These are phyloP conservation scores for Dolomedes plantarius DNA, from an alignment of 2,888 invertebrate species.

Conservation along the genomic window DNA sequence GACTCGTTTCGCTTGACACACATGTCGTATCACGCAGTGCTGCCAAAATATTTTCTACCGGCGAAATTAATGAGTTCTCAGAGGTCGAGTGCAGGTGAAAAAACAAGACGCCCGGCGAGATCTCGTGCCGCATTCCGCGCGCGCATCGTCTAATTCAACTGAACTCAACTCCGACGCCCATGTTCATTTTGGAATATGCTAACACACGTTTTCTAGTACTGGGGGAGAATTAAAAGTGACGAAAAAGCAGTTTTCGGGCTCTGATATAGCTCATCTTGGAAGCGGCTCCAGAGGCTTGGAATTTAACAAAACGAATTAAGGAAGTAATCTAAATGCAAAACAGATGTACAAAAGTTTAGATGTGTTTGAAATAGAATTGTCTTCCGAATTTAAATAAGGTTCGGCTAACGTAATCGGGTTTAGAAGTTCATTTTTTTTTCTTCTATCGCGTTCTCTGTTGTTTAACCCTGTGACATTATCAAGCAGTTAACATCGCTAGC, in stretches of 20 bases:
- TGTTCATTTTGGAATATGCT: background rate
- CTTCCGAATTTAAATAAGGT: background rate
- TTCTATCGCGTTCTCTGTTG: too few species aligned
- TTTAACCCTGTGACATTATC: too few species aligned
- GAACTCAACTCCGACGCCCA: constrained; percentile 5
- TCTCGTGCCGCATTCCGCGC: constrained; percentile 30
- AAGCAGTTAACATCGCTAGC: too few species aligned
- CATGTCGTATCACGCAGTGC: constrained; percentile 31
- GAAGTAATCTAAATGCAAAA: constrained; percentile 9
- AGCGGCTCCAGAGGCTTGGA: background rate
- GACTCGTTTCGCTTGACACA: constrained; percentile 51
- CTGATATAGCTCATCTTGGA: background rate
- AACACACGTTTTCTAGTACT: background rate
- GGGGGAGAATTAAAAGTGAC: background rate
- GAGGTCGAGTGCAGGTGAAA: constrained; percentile 49
- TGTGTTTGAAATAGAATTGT: background rate
- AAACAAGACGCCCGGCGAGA: constrained; percentile 48
- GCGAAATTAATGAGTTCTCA: constrained; percentile 35
- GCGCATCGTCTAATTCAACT: background rate
- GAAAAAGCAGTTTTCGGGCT: background rate
- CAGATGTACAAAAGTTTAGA: background rate
- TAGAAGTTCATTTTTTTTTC: background rate
- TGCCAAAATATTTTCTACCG: constrained; percentile 41
- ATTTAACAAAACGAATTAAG: background rate
- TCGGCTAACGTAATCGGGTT: background rate